Evolutionary conservation across 2,113 vertebrate species (phyloP).

Genomic region (Myotis brandtii): DNA sequence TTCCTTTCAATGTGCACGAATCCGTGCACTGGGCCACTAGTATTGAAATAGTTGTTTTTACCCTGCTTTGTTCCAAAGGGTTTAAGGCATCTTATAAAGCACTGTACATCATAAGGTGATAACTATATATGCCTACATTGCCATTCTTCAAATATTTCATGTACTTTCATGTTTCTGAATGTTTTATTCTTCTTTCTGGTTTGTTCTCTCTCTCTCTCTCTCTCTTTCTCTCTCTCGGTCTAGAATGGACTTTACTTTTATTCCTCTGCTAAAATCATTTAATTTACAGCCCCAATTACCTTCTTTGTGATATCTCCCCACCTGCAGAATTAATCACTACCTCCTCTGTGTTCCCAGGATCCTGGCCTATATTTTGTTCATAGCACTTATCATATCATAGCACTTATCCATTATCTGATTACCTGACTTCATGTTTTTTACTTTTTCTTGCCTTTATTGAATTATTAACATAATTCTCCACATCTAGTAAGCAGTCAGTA

Average conservation of each 20-base stretch:
- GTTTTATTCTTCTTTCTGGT: not conserved
- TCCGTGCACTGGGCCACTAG: too few species aligned
- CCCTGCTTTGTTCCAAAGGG: not conserved
- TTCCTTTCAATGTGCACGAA: too few species aligned
- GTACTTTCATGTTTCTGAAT: not conserved
- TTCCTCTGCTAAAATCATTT: not conserved
- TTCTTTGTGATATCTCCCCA: not conserved
- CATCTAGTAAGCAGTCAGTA: not conserved
- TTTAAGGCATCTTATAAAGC: not conserved
- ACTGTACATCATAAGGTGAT: not conserved
- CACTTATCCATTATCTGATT: not conserved
- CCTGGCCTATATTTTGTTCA: not conserved
- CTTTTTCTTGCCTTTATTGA: not conserved
- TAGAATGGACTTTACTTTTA: not conserved
- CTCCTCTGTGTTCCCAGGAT: not conserved
- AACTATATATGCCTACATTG: not conserved
- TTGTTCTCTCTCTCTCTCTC: not conserved
- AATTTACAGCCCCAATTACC: not conserved
- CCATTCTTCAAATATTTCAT: not conserved
- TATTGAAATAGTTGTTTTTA: not conserved
- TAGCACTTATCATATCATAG: not conserved
- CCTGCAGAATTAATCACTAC: not conserved
- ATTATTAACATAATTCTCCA: not conserved
- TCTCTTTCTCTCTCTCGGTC: not conserved
- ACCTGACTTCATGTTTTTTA: not conserved